Evolutionary conservation across 2,797 vertebrate genomes (phyloP), one percentile per base, ranked within the genome.

Genomic region (Hypotaenidia philippensis): DNA sequence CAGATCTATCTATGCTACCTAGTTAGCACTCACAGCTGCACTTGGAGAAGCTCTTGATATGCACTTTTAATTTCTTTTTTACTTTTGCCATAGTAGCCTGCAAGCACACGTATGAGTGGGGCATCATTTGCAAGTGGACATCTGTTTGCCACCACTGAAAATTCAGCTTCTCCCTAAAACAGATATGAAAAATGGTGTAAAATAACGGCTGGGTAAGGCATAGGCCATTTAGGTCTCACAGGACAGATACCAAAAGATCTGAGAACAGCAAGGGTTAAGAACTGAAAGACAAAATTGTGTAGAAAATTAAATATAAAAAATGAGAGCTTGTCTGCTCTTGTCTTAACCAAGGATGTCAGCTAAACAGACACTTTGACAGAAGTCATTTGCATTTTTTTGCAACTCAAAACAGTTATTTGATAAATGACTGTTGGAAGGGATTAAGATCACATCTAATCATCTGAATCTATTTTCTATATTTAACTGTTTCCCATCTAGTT

Each of bases 401-500:
- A 96, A 78, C 85, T 94, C 82, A 47, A 92, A 95, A 72, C 87
- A 94, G 50, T 94, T 96, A 64, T 90, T 91, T 95, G 59, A 92
- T 88, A 97, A 96, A 74, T 95, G 92, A 79, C 89, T 98, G 59
- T 95, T 97, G 94, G 69, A 94, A 87, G 74, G 74, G 52, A 94
- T 97, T 95, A 96, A 93, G 87, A 84, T 93, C 8, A 34, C 10
- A 2, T 89, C 93, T 95, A 96, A 96, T 94, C 41, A 94, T 96
- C 95, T 94, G 34, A 95, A 87, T 96, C 69, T 97, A 65, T 97
- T 92, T 93, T 92, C 91, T 97, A 38, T 94, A 96, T 90, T 97
- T 96, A 94, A 86, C 93, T 82, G 29, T 89, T 96, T 92, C 90
- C 87, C 32, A 15, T 93, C 72, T 96, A 99, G 99, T 99, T 85